Evolutionary conservation across 1,140 invertebrate species (phyloP).

Genomic region (Drosophila simulans): DNA sequence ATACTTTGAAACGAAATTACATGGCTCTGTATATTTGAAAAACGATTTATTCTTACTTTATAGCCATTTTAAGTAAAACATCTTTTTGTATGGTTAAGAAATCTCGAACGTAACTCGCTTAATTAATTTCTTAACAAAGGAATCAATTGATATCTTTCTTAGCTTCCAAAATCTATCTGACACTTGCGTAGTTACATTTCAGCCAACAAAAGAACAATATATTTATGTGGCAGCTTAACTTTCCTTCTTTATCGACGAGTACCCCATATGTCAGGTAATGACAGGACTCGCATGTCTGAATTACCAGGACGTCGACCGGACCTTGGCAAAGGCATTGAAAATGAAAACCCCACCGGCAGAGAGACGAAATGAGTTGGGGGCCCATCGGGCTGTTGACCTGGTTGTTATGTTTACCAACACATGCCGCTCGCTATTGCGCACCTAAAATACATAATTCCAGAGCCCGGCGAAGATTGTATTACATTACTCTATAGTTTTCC

Average conservation of each 20-base stretch:
- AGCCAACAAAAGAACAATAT: not conserved
- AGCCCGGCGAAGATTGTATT: constrained; percentile 54
- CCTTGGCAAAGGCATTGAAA: constrained; percentile 70
- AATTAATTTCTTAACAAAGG: not conserved
- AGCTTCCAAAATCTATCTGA: constrained; percentile 9
- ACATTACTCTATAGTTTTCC: constrained; percentile 40
- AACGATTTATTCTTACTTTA: no score
- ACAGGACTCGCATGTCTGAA: constrained; percentile 36
- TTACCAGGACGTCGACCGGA: constrained; percentile 39
- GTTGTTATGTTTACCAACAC: constrained; percentile 55
- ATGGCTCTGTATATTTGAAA: no score
- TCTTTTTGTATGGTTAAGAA: not conserved
- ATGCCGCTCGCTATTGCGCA: constrained; percentile 59
- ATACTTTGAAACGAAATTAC: no score
- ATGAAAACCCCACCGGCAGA: constrained; percentile 21
- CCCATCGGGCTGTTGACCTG: constrained; percentile 58
- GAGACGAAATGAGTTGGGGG: not conserved
- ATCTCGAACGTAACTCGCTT: not conserved
- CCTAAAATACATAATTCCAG: constrained; percentile 28
- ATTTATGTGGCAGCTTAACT: constrained; percentile 14
- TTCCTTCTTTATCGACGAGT: constrained; percentile 1
- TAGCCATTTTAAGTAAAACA: no score
- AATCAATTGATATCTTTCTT: not conserved
- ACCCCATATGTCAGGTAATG: constrained; percentile 37
- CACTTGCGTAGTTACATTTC: not conserved